Conservation (phyloP, 2,888 invertebrate genomes). For the Rosalia funebris region DNA sequence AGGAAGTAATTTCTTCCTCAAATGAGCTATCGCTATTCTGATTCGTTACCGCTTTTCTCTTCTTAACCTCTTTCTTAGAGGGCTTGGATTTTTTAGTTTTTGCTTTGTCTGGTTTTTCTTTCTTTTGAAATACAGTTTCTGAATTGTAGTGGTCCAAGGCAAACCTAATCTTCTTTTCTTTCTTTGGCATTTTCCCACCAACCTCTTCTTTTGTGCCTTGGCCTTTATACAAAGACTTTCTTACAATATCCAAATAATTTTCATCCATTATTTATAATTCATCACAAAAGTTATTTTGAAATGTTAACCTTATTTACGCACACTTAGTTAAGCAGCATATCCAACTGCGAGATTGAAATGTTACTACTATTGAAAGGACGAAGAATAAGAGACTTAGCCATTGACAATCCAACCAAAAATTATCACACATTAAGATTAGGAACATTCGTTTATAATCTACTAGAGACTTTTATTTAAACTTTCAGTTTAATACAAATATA, state of each 20-base stretch:
- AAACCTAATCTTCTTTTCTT: slow-evolving; percentile 27
- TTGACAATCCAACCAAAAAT: too few relatives aligned
- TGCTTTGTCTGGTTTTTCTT: slow-evolving; percentile 5
- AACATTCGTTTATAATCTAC: too few relatives aligned
- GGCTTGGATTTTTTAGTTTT: slow-evolving; percentile 6
- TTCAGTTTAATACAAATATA: too few relatives aligned
- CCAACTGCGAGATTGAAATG: background rate
- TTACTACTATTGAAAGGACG: too few relatives aligned
- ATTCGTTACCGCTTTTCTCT: background rate
- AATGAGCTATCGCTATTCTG: background rate
- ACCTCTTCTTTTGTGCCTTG: background rate
- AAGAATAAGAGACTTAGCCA: too few relatives aligned
- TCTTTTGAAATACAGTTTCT: slow-evolving; percentile 1
- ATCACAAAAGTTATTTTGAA: background rate
- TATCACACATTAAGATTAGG: too few relatives aligned
- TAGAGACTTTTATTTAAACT: too few relatives aligned
- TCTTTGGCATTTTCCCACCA: slow-evolving; percentile 9
- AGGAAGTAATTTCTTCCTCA: background rate
- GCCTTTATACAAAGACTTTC: slow-evolving; percentile 28
- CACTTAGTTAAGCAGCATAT: background rate
- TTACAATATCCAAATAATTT: slow-evolving; percentile 34
- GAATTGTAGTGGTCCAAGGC: slow-evolving; percentile 10
- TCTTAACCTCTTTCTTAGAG: background rate
- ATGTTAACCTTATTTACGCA: slow-evolving; percentile 8
- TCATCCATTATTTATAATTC: slow-evolving; percentile 30